phyloP scores from a whole-genome alignment of 2,888 invertebrate species.

The Calliopum simillimum region DNA sequence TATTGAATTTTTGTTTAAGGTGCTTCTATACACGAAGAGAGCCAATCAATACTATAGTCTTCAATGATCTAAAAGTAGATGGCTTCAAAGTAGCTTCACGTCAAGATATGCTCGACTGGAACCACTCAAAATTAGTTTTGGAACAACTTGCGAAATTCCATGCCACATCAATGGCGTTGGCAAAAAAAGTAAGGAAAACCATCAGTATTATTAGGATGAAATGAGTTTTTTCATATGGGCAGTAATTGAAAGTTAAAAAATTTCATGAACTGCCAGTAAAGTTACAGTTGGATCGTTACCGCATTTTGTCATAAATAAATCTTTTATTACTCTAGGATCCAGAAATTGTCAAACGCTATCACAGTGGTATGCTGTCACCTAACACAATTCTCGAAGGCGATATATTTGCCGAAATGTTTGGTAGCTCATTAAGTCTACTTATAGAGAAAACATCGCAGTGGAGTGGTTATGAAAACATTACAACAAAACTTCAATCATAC shows the following conservation, averaged over 20 bases:
- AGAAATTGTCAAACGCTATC: slow-evolving; percentile 52
- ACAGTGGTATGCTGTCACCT: slow-evolving; percentile 57
- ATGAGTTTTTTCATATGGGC: background rate
- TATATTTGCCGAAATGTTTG: slow-evolving; percentile 52
- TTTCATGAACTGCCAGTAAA: too few relatives aligned
- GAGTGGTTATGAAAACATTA: slow-evolving; percentile 55
- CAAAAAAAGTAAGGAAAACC: slow-evolving; percentile 68
- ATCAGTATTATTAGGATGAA: background rate
- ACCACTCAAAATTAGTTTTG: slow-evolving; percentile 68
- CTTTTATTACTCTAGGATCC: slow-evolving; percentile 50
- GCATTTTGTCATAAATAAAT: background rate
- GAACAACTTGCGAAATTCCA: slow-evolving; percentile 70
- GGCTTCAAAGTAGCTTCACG: slow-evolving; percentile 70
- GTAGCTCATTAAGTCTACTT: slow-evolving; percentile 52
- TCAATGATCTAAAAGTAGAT: slow-evolving; percentile 65
- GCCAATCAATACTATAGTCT: slow-evolving; percentile 61
- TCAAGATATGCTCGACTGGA: slow-evolving; percentile 69
- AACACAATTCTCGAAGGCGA: slow-evolving; percentile 54
- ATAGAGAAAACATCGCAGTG: slow-evolving; percentile 50
- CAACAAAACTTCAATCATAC: slow-evolving; percentile 56
- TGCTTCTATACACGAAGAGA: slow-evolving; percentile 54
- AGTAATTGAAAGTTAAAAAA: too few relatives aligned
- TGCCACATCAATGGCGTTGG: slow-evolving; percentile 70
- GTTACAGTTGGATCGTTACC: background rate
- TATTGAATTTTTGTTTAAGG: slow-evolving; percentile 40